phyloP scores from a whole-genome alignment of 2,113 vertebrate genomes.

The Chiloscyllium plagiosum region DNA sequence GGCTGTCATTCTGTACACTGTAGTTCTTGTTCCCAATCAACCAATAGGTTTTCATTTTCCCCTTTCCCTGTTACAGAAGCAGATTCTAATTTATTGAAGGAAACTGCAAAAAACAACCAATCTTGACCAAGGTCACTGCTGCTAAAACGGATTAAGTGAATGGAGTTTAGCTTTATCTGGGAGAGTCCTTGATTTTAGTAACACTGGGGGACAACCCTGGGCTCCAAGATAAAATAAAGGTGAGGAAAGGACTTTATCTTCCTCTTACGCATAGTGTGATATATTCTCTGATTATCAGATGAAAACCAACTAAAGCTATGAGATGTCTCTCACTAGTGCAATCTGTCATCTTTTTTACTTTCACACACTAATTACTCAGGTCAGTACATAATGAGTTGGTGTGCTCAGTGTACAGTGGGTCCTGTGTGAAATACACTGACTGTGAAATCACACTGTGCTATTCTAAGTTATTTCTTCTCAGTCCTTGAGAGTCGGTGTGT shows the following conservation, averaged over 20 bases:
- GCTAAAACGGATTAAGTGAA: neutral
- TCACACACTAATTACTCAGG: neutral
- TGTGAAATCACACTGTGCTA: neutral
- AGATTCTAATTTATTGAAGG: neutral
- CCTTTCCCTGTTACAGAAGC: slow-evolving; percentile 65
- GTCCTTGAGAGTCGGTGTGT: neutral
- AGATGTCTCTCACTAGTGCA: neutral
- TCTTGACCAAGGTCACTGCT: neutral
- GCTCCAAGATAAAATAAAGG: neutral
- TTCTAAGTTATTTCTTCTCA: neutral
- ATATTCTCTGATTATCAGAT: neutral
- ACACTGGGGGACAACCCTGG: neutral
- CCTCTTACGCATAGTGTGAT: neutral
- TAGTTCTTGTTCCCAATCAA: slow-evolving; percentile 79
- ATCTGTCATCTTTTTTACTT: neutral
- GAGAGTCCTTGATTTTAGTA: neutral
- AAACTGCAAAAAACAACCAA: neutral
- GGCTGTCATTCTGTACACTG: slow-evolving; percentile 80
- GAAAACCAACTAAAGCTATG: neutral
- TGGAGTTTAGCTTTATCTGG: neutral
- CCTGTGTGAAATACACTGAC: neutral
- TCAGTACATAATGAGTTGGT: neutral
- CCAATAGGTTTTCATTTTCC: slow-evolving; percentile 85
- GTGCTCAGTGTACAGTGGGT: neutral
- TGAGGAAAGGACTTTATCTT: neutral